Conservation (phyloP, 2,113 vertebrate genomes). For the Accipiter cooperii region DNA sequence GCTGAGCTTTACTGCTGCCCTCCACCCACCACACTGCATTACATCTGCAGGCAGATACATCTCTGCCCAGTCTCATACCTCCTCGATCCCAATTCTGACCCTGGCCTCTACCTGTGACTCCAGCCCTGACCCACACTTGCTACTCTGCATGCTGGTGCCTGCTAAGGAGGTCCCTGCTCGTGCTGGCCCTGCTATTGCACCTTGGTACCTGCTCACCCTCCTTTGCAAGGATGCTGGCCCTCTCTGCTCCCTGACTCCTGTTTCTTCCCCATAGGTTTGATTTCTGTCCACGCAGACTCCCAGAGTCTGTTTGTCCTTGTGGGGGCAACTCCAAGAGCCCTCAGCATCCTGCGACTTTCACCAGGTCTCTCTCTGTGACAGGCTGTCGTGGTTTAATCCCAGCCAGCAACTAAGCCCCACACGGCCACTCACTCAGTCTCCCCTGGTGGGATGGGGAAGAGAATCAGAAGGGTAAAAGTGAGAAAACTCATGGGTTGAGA, state of each 20-base stretch:
- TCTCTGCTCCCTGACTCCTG: fast-evolving
- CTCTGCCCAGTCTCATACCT: background rate
- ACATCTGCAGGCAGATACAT: background rate
- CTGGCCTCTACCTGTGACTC: background rate
- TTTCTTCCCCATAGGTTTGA: background rate
- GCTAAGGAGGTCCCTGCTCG: fast-evolving
- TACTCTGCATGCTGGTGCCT: fast-evolving
- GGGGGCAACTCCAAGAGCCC: background rate
- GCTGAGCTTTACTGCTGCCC: background rate
- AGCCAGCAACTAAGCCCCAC: fast-evolving
- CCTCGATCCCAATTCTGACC: background rate
- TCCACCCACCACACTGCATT: fast-evolving
- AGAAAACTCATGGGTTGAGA: background rate
- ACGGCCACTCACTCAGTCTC: fast-evolving
- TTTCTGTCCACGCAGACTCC: background rate
- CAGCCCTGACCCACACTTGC: background rate
- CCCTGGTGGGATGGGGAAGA: fast-evolving
- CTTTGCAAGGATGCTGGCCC: background rate
- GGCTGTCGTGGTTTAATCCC: background rate
- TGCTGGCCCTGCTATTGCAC: background rate
- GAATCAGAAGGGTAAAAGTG: background rate
- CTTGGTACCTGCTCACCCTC: background rate
- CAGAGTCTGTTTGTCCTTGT: background rate
- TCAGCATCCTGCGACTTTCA: background rate
- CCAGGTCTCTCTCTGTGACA: background rate